Evolutionary conservation across 2,797 vertebrate species (phyloP), one percentile per base, ranked within the genome.

Genomic region (Tadarida brasiliensis): DNA sequence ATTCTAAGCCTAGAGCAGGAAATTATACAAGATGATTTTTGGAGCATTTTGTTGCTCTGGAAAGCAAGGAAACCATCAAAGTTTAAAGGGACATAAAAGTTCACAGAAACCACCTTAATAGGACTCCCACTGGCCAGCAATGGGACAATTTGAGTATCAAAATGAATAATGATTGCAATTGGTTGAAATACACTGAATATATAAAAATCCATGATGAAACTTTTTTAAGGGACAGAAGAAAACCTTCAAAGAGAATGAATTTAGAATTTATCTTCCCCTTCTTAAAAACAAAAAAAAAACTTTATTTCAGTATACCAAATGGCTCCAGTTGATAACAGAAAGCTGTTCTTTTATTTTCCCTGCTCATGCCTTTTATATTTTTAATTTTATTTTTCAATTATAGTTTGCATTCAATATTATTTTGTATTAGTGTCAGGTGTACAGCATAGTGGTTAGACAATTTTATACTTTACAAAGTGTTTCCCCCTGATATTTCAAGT

Each of bases 61-160:
- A 88, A 87, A 95, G 54, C 33, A 78, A 94, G 39, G 12, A 86
- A 85, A 39, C 33, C 87, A 87, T 56, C 57, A 61, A 85, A 91
- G 30, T 96, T 83, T 78, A 95, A 93, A 93, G 74, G 70, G n/a
- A 77, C 20, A 85, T 81, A 93, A 74, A 84, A 80, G 22, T 7
- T 88, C 76, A 73, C 54, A 77, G 44, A 88, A 83, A 85, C 19
- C 30, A 67, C 30, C n/a, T 77, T 56, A 63, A 54, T 11, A 10
- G 30, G 24, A 51, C 15, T 68, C 28, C 78, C 17, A 16, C 78
- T 71, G 85, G 15, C 68, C 70, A 44, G 44, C 83, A 30, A 71
- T 20, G 57, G 19, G 19, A 77, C 28, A 83, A 33, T 47, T 19
- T 35, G 22, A 78, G 14, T 65, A 65, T 70, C 30, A 73, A 83